Base-by-base conservation (phyloP, 2,888 invertebrate species). In the Drosophila lutescens region DNA sequence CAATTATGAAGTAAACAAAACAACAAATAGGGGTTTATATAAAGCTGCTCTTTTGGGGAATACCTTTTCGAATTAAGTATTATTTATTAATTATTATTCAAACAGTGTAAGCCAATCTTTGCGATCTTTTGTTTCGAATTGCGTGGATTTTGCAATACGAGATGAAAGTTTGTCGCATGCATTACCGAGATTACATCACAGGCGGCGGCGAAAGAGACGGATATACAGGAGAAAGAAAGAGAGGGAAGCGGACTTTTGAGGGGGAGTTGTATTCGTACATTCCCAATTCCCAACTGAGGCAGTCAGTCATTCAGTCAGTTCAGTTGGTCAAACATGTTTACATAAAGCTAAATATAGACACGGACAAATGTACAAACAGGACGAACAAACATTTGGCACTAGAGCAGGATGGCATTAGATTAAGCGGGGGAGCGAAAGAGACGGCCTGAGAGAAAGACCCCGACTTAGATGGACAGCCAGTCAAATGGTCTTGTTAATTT, bases 401-500 rank as follows among this genome's bases (percentile, higher is more conserved):
- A 51, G 50, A 57, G 38, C 58, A 61, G 53, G 44, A 43, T 15
- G 44, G 46, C 43, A 26, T 26, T 26, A 26, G 2, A 2, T 26
- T 26, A 6, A 26, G 26, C 26, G 26, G 5, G 5, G 26, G 38
- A 15, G 50, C n/a, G 13, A 12, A 13, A 17, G 26, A 23, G 68
- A 2, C 47, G 32, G 47, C n/a, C 15, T 2, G 38, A 30, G 17
- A 17, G 50, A 13, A n/a, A 36, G 44, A 44, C 30, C 57, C 41
- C 30, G 58, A 57, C 49, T 46, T 56, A 53, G 65, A 59, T 67
- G 67, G 79, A 81, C 85, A 87, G 79, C 82, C 73, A 87, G 80
- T 86, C 77, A 79, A 80, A 87, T 84, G 84, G 84, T 89, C 84
- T 88, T 89, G 89, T 88, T 88, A 89, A 90, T 87, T 89, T 81